Conservation (phyloP, 2,113 vertebrate genomes). For the Steatornis caripensis region DNA sequence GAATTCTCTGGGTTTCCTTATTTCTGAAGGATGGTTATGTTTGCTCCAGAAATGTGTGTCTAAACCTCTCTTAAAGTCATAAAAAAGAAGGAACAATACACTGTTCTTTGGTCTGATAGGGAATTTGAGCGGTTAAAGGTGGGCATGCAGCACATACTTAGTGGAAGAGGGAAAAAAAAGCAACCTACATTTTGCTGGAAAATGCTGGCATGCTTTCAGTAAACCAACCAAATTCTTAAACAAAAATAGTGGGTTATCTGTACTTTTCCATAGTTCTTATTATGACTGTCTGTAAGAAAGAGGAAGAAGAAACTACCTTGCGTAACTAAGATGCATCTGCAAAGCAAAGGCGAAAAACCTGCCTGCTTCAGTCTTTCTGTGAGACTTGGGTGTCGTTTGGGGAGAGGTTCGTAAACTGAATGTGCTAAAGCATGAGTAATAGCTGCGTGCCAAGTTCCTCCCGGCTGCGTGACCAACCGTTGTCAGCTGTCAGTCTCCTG, state of each 20-base stretch:
- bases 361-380: not conserved
- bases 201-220: not conserved
- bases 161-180: not conserved
- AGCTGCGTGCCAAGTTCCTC: not conserved
- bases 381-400: not conserved
- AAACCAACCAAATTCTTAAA: not conserved
- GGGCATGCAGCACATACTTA: not conserved
- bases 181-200: not conserved
- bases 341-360: not conserved
- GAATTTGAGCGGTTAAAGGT: not conserved
- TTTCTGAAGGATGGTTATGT: not conserved
- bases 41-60: not conserved
- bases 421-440: not conserved
- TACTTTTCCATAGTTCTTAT: not conserved
- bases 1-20: not conserved
- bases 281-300: not conserved
- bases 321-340: not conserved
- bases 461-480: not conserved
- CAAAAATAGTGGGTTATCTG: not conserved
- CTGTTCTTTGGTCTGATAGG: not conserved
- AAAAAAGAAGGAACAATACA: not conserved
- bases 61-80: not conserved
- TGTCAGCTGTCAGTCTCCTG: not conserved
- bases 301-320: not conserved
- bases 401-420: not conserved